These are phyloP conservation scores for Anoura caudifer DNA, from an alignment of 2,113 vertebrate species.

Conservation along the genomic window DNA sequence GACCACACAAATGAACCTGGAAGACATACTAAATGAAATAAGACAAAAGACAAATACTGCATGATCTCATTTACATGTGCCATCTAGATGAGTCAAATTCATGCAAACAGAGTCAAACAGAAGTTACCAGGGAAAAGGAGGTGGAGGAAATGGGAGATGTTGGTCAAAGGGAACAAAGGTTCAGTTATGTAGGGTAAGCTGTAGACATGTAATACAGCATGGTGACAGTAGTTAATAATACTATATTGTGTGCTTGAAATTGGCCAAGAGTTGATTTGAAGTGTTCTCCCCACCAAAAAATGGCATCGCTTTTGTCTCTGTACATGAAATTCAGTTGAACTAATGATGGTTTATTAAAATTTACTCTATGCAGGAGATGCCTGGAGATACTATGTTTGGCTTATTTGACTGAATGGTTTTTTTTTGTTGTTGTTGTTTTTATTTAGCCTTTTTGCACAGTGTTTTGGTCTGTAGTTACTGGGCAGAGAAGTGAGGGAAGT, in stretches of 20 bases:
- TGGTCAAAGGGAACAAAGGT: background rate
- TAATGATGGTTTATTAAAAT: constrained; percentile 4
- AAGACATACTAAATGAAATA: background rate
- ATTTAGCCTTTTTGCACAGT: constrained; percentile 15
- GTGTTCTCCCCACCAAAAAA: background rate
- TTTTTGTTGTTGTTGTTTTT: background rate
- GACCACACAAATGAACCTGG: background rate
- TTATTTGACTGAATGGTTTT: constrained; percentile 5
- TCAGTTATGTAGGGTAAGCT: background rate
- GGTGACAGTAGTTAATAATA: background rate
- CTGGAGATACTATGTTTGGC: background rate
- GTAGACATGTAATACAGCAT: background rate
- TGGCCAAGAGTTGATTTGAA: background rate
- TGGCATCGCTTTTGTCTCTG: background rate
- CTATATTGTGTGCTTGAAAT: background rate
- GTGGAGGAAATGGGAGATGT: background rate
- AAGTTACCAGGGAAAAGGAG: background rate
- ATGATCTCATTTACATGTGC: background rate
- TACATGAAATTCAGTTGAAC: background rate
- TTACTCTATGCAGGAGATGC: background rate
- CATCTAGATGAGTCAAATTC: background rate
- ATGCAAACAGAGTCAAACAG: background rate
- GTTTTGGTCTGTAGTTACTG: constrained; percentile 4
- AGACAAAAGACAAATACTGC: background rate
- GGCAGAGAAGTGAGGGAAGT: background rate